These are phyloP conservation scores for Cantharis lateralis DNA, from an alignment of 2,888 invertebrate species.

Conservation along the genomic window DNA sequence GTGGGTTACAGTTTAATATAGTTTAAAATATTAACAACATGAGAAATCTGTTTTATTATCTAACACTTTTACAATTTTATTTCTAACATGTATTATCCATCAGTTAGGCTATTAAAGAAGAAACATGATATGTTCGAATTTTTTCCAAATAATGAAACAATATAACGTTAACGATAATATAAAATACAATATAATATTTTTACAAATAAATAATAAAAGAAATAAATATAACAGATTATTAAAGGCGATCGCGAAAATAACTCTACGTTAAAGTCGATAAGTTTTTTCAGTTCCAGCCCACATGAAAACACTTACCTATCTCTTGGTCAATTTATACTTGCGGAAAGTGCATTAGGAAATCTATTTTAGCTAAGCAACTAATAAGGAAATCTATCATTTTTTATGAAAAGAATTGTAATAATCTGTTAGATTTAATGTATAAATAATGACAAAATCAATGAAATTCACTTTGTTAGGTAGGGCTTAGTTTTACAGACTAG, in stretches of 20 bases:
- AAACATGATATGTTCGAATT: not conserved
- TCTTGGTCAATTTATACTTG: not conserved
- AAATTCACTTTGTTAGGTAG: not conserved
- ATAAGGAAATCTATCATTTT: not conserved
- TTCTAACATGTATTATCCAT: slow-evolving; percentile 8
- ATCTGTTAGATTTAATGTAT: not conserved
- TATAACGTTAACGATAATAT: no score
- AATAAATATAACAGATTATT: not conserved
- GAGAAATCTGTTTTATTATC: slow-evolving; percentile 15
- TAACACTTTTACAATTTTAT: slow-evolving; percentile 22
- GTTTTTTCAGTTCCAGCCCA: not conserved
- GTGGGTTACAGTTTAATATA: slow-evolving; percentile 17
- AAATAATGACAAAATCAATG: not conserved
- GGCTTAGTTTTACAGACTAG: not conserved
- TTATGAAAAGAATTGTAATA: not conserved
- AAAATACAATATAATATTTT: not conserved
- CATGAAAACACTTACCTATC: not conserved
- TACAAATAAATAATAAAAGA: not conserved
- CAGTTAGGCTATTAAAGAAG: not conserved
- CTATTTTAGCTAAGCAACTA: not conserved
- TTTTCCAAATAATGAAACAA: not conserved
- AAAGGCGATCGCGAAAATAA: not conserved
- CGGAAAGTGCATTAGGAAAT: not conserved
- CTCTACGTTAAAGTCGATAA: not conserved
- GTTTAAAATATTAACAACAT: slow-evolving; percentile 13